phyloP scores from a whole-genome alignment of 2,113 vertebrate species.

The Sturnus vulgaris region DNA sequence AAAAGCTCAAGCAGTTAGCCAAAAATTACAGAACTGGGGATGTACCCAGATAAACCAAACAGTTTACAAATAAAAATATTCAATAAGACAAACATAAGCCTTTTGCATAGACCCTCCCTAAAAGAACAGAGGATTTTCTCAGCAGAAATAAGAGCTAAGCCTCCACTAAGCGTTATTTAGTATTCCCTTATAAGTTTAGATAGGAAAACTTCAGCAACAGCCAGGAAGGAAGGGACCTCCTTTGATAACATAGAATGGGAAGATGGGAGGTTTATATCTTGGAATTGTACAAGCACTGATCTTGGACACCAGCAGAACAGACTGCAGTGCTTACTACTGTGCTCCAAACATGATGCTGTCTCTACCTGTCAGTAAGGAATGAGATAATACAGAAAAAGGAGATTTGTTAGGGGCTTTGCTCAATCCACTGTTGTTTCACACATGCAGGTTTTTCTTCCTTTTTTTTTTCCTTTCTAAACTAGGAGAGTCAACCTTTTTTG shows the following conservation, averaged over 20 bases:
- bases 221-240: background rate
- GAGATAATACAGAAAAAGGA: background rate
- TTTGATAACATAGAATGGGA: background rate
- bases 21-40: background rate
- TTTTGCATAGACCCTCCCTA: background rate
- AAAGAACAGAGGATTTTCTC: background rate
- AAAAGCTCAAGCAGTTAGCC: background rate
- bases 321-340: background rate
- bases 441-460: background rate
- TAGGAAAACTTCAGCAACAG: background rate
- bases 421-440: constrained; percentile 13
- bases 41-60: background rate
- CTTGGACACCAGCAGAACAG: background rate
- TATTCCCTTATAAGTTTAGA: background rate
- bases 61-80: background rate
- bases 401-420: constrained; percentile 43
- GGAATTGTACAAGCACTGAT: background rate
- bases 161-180: background rate
- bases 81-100: background rate
- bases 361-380: background rate
- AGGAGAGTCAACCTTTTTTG: constrained; percentile 3
- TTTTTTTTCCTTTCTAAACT: background rate
- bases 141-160: background rate
- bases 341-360: background rate
- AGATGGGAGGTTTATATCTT: fast-evolving